These are phyloP conservation scores for Macrotis lagotis DNA, from an alignment of 2,113 vertebrate genomes.

Conservation along the genomic window DNA sequence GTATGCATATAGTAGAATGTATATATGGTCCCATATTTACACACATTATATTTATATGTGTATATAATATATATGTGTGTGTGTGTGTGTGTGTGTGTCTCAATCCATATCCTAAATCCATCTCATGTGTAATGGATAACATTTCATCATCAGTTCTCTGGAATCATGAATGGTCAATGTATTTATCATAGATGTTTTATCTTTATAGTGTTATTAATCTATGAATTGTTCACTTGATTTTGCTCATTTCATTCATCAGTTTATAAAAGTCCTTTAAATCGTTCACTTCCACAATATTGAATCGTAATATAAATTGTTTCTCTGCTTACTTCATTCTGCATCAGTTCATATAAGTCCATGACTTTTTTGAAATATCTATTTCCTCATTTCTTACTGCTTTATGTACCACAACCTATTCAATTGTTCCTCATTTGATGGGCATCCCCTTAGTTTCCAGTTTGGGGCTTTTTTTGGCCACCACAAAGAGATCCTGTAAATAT, in stretches of 20 bases:
- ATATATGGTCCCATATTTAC: too few species aligned
- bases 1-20: neutral
- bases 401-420: neutral
- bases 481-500: neutral
- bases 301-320: neutral
- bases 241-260: neutral
- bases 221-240: neutral
- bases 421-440: neutral
- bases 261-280: neutral
- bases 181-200: neutral
- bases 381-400: neutral
- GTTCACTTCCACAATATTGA: neutral
- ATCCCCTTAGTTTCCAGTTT: neutral
- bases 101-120: too few species aligned
- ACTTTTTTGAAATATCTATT: neutral
- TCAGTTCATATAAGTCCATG: neutral
- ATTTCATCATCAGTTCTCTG: neutral
- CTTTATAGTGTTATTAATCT: neutral
- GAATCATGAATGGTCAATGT: neutral
- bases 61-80: too few species aligned
- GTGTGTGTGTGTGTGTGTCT: neutral
- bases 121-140: neutral
- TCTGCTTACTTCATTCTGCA: neutral
- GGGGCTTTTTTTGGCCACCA: neutral
- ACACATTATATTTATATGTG: too few species aligned